Evolutionary conservation across 1,140 invertebrate genomes (phyloP).

Genomic region (Drusus annulatus): DNA sequence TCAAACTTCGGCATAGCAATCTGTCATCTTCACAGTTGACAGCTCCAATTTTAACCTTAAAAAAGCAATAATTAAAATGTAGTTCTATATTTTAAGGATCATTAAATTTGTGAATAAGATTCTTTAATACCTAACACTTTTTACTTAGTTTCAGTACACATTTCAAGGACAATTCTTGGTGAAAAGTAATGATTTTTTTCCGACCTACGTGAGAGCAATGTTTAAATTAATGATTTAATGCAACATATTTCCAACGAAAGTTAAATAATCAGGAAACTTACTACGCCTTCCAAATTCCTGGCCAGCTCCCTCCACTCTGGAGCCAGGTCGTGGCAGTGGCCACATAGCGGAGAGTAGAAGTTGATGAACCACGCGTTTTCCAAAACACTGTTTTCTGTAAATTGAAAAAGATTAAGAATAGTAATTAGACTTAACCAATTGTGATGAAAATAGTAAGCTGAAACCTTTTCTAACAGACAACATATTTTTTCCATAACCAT

Average conservation of each 20-base stretch:
- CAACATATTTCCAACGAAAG: not conserved
- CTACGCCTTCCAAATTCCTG: constrained; percentile 78
- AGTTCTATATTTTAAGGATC: not conserved
- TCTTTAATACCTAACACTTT: not conserved
- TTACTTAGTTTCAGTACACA: too few species aligned
- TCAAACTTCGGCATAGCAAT: constrained; percentile 77
- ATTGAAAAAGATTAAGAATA: constrained; percentile 60
- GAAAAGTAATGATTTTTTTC: too few species aligned
- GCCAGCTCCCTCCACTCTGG: constrained; percentile 82
- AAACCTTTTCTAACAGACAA: too few species aligned
- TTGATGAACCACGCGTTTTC: constrained; percentile 85
- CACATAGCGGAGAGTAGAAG: constrained; percentile 85
- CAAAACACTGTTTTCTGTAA: constrained; percentile 69
- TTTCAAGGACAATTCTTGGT: too few species aligned
- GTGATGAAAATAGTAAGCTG: too few species aligned
- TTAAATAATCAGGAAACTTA: constrained; percentile 68
- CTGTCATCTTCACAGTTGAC: constrained; percentile 88
- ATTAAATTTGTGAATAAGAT: not conserved
- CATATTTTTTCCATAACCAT: too few species aligned
- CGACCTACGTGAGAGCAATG: too few species aligned
- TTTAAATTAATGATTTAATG: too few species aligned
- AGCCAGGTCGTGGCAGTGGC: constrained; percentile 83
- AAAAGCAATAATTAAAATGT: not conserved
- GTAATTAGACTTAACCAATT: constrained; percentile 62
- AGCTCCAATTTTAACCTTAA: constrained; percentile 71